Base-by-base conservation (phyloP, 2,888 invertebrate species). In the Xylophagus ater region DNA sequence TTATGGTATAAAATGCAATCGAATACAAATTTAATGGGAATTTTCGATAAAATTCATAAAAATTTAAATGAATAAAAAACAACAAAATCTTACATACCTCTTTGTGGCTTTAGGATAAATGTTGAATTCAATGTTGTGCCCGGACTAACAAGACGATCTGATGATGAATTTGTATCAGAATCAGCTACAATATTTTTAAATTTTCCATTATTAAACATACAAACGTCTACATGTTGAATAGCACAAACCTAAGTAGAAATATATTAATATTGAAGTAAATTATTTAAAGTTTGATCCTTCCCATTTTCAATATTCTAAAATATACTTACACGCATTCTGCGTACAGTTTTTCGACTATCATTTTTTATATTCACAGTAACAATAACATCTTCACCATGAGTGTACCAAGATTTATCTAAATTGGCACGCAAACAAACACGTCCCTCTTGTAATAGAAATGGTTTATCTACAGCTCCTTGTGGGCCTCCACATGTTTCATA, bases 171-270 rank as follows among this genome's bases (percentile, higher is more conserved):
- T 73, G 70, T 18, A 60, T 71, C 53, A 56, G 73, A 66, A 44
- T 76, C 74, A 2, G 86, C 88, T 2, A 90, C 88, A n/a, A 86
- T 79, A 60, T 89, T 90, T 66, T 90, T 89, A 68, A 90, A 90
- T 65, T 89, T 89, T 0, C 89, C 89, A 55, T 89, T 88, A 49
- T 89, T 90, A 66, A 92, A 88, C 83, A 93, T 89, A 64, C 89
- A 89, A 2, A 93, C 90, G 58, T 89, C 88, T 17, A 89, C 89
- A 61, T 88, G 85, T 58, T 90, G 89, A 3, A 89, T 81, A 40
- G 87, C 77, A 55, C 85, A 74, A 4, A 83, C 77, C 88, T 89
- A 65, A 8, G 54, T 30, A 31, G 9, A 10, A 2, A 23, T 10
- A 10, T 23, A 23, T 23, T 23, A 10, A 10, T 23, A 23, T 10